Evolutionary conservation across 2,797 vertebrate genomes (phyloP), one percentile per base, ranked within the genome.

Genomic region (Acrossocheilus wenchowensis): DNA sequence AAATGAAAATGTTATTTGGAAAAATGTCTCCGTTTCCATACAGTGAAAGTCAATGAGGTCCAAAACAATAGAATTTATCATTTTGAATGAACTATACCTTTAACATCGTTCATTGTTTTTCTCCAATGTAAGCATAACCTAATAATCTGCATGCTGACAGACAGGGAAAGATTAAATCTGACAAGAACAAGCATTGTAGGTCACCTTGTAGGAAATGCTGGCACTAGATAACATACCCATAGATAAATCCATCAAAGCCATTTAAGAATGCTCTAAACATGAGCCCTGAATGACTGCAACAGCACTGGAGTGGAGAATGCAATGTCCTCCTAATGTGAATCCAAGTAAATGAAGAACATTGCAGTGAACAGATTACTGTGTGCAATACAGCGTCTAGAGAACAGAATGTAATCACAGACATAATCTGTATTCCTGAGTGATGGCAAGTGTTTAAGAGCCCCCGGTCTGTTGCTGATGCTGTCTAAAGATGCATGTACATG

Each of bases 131-230:
- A 69, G 30, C 0, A 7, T 52, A 81, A 52, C 43, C 36, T 79
- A 69, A 74, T 69, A 75, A 81, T 83, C n/a, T 62, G 26, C 21
- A 79, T 34, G 66, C 54, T 84, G 88, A 79, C 79, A 75, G 84
- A 82, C 69, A 19, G 80, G 50, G 52, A 78, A 57, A 79, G 64
- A 90, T 89, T 87, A 82, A 82, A 88, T 79, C 50, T 64, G 82
- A 87, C 86, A 88, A 86, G 79, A 78, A 72, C 39, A 88, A 43
- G 79, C 34, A 62, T 90, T 90, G 79, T 78, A 75, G 86, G 82
- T 91, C 85, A 86, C 85, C 83, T 90, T 88, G 84, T 60, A 83
- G 86, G 71, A 84, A 79, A 77, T 66, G 84, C 80, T 79, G 78
- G 82, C 41, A 50, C 74, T 62, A 57, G 41, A 52, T 19, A 36